Conservation (phyloP, 2,113 vertebrate genomes). For the Oenanthe oenanthe region DNA sequence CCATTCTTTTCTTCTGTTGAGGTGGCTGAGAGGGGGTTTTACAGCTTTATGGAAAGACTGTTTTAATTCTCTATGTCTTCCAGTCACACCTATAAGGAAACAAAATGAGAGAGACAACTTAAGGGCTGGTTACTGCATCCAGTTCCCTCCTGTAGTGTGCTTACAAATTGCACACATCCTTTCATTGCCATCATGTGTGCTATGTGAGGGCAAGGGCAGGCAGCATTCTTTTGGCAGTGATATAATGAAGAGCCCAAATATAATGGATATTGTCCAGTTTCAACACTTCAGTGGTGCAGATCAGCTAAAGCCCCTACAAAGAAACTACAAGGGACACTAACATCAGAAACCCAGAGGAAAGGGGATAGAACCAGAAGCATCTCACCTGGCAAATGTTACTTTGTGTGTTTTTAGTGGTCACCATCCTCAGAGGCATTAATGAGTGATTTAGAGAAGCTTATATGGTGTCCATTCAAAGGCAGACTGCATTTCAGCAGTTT, state of each 20-base stretch:
- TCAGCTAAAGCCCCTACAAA: background rate
- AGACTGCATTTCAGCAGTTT: background rate
- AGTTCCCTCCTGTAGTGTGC: background rate
- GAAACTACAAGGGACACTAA: background rate
- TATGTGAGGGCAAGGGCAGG: background rate
- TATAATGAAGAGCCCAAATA: background rate
- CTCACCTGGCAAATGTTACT: fast-evolving
- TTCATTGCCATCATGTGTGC: background rate
- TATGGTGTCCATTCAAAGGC: background rate
- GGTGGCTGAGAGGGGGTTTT: background rate
- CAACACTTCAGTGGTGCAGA: background rate
- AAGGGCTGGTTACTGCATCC: background rate
- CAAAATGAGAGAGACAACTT: background rate
- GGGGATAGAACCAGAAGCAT: background rate
- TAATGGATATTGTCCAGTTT: background rate
- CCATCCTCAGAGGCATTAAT: background rate
- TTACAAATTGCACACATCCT: background rate
- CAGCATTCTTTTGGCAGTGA: background rate
- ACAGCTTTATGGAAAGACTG: background rate
- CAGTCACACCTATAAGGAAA: background rate
- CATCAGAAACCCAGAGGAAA: background rate
- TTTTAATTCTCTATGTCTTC: background rate
- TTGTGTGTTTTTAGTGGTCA: background rate
- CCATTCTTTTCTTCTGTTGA: background rate
- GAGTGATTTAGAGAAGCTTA: background rate